Evolutionary conservation across 2,113 vertebrate genomes (phyloP).

Genomic region (Lasiurus borealis): DNA sequence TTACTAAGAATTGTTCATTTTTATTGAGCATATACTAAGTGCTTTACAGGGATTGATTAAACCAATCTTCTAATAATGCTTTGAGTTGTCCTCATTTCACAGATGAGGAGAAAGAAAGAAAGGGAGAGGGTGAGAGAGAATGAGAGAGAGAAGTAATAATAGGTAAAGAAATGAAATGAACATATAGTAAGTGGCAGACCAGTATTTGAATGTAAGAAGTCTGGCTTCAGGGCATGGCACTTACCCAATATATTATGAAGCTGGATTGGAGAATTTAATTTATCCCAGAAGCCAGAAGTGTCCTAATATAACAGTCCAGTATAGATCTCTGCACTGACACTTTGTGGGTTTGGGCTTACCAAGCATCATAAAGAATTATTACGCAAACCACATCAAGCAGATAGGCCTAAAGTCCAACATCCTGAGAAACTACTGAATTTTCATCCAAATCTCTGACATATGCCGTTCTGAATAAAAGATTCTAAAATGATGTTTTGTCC

Average conservation of each 20-base stretch:
- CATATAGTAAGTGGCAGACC: not conserved
- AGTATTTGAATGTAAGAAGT: slow-evolving; percentile 21
- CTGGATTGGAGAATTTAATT: not conserved
- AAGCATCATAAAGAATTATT: not conserved
- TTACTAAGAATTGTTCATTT: not conserved
- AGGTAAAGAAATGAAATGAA: slow-evolving; percentile 1
- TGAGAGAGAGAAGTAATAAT: not conserved
- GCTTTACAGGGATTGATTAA: not conserved
- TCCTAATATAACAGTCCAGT: not conserved
- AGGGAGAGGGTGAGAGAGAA: not conserved
- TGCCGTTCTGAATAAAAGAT: not conserved
- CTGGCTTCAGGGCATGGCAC: not conserved
- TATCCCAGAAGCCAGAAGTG: not conserved
- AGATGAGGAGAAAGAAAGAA: not conserved
- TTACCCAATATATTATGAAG: not conserved
- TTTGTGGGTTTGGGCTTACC: not conserved
- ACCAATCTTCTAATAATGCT: not conserved
- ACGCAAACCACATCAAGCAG: not conserved
- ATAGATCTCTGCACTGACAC: not conserved
- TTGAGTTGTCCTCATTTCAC: not conserved
- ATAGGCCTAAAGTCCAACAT: not conserved
- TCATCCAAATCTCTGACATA: not conserved
- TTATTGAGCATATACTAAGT: not conserved
- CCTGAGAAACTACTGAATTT: not conserved
- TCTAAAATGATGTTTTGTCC: not conserved